phyloP scores from a whole-genome alignment of 2,113 vertebrate genomes.

The Alligator sinensis region DNA sequence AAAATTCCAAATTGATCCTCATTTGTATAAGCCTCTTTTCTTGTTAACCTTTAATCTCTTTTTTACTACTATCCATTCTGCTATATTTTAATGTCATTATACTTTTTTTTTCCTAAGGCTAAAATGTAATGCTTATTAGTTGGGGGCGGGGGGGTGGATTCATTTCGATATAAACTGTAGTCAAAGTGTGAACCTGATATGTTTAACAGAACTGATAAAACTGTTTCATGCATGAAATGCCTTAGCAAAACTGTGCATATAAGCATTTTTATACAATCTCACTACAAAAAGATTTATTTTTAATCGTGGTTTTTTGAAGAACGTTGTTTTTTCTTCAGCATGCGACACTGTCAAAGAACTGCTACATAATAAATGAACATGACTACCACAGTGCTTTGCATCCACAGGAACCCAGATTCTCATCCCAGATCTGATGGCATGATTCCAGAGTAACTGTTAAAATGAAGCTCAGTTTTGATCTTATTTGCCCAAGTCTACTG shows the following conservation, averaged over 20 bases:
- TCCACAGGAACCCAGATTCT: background rate
- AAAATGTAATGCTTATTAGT: constrained; percentile 48
- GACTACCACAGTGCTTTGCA: background rate
- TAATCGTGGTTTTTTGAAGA: constrained; percentile 19
- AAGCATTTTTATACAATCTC: constrained; percentile 46
- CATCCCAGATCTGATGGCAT: background rate
- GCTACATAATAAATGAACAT: background rate
- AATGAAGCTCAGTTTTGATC: background rate
- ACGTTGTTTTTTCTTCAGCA: background rate
- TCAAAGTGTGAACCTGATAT: constrained; percentile 43
- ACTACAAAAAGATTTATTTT: constrained; percentile 56
- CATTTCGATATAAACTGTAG: constrained; percentile 38
- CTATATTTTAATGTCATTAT: constrained; percentile 37
- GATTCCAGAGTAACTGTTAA: background rate
- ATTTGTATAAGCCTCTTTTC: constrained; percentile 1
- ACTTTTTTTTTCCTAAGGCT: background rate
- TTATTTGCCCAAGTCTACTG: background rate
- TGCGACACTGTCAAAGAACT: background rate
- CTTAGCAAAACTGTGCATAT: constrained; percentile 33
- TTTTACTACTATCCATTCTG: background rate
- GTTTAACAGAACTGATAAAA: constrained; percentile 52
- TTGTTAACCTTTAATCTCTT: constrained; percentile 26
- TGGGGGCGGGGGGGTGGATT: background rate
- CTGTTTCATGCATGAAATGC: background rate
- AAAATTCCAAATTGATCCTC: background rate